Base-by-base conservation (phyloP, 2,888 invertebrate genomes). In the Nezara viridula region DNA sequence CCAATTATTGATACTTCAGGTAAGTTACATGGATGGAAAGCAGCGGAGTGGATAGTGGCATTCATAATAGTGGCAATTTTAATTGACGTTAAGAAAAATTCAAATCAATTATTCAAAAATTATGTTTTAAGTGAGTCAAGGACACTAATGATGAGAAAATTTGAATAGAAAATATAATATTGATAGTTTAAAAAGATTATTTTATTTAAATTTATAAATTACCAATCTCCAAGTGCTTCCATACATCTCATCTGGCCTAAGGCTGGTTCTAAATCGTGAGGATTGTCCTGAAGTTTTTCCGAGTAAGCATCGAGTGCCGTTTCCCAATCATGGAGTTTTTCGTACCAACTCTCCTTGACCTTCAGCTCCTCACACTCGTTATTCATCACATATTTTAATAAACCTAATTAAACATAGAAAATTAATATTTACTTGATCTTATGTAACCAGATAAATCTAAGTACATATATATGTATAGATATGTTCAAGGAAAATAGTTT, bases 271-370 rank as follows among this genome's bases (percentile, higher is more conserved):
- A 96, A 94, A 92, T 98, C 97, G 16, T 94, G 93, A 0, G 94
- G 93, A 91, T 96, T 95, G 0, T 93, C 93, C 14, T 94, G 94
- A 81, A 97, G 93, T 92, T 97, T 96, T 88, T 96, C 95, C 86
- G 96, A 95, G 92, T 99, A 99, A 0, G 98, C 95, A 90, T 96
- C 95, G 77, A 99, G 93, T 0, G 99, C 99, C 92, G 98, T 98
- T 92, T 99, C 98, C 99, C 99, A 99, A 92, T 99, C 98, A 93
- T 99, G 99, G 2, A 99, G 94, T 93, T 99, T 99, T 93, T 99
- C 99, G 93, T 99, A 99, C 99, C 99, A 99, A 14, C 98, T 95
- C 86, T 99, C 98, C 93, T 97, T 96, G 0, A 96, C 95, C 91
- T 94, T 93, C 21, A 93, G 92, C 81, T 93, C 92, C 85, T 94